phyloP scores from a whole-genome alignment of 2,888 invertebrate genomes.

The Tortricodes alternella region DNA sequence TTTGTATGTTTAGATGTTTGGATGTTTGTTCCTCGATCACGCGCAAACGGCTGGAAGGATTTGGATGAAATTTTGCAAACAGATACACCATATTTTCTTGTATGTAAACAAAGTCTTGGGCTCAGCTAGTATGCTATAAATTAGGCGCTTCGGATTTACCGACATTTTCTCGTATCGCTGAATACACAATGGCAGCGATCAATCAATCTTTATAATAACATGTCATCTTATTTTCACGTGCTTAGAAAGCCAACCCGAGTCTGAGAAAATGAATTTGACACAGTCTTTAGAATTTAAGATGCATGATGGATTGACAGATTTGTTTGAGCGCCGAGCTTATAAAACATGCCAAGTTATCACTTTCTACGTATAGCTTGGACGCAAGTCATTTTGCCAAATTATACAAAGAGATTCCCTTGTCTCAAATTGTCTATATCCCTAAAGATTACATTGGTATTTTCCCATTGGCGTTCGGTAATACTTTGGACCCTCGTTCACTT shows the following conservation, averaged over 20 bases:
- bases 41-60: no score
- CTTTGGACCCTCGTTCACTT: slow-evolving; percentile 63
- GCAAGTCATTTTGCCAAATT: neutral
- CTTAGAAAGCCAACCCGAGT: slow-evolving; percentile 10
- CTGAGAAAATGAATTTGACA: slow-evolving; percentile 21
- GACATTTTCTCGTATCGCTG: no score
- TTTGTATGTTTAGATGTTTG: no score
- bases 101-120: no score
- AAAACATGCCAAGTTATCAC: neutral
- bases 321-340: neutral
- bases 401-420: neutral
- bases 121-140: no score
- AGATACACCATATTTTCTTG: no score
- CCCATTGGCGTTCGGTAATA: slow-evolving; percentile 34
- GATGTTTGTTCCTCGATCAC: no score
- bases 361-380: neutral
- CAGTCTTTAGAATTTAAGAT: slow-evolving; percentile 5
- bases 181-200: slow-evolving; percentile 4
- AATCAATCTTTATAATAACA: slow-evolving; percentile 29
- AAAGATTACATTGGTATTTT: slow-evolving; percentile 36
- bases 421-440: slow-evolving; percentile 32
- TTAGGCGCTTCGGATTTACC: no score
- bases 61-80: no score
- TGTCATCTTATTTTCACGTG: slow-evolving; percentile 22
- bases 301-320: slow-evolving; percentile 17